These are phyloP conservation scores for Eulemur rufifrons DNA, from an alignment of 2,113 vertebrate genomes.

Conservation along the genomic window DNA sequence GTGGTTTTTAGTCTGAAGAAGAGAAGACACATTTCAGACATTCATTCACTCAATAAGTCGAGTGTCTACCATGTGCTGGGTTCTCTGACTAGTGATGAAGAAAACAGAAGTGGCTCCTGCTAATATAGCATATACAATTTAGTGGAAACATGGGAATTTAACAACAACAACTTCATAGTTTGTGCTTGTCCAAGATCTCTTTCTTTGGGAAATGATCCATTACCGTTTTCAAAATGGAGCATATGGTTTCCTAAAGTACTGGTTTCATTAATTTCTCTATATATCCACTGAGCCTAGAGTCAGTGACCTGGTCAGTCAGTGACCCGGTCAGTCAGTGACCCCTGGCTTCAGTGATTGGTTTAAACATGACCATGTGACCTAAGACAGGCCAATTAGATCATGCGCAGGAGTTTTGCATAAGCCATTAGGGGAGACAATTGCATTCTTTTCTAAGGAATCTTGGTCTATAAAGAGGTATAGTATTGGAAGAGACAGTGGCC, in stretches of 20 bases:
- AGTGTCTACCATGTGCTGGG: neutral
- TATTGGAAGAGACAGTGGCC: neutral
- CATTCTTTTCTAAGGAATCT: neutral
- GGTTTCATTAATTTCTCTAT: neutral
- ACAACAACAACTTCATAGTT: neutral
- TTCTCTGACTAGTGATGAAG: neutral
- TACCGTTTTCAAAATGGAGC: neutral
- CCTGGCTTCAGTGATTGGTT: neutral
- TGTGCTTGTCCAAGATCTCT: neutral
- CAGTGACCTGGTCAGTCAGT: neutral
- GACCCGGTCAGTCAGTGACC: neutral
- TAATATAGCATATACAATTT: neutral
- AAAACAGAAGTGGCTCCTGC: neutral
- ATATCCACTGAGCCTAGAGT: neutral
- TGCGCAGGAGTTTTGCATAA: neutral
- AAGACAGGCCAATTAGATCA: neutral
- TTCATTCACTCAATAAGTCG: neutral
- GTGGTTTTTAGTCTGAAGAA: neutral
- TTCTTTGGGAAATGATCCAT: neutral
- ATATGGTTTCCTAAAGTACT: neutral
- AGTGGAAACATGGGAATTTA: neutral
- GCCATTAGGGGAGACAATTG: neutral
- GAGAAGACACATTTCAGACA: slow-evolving; percentile 17
- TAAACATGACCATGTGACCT: neutral
- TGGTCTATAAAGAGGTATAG: neutral